phyloP scores from a whole-genome alignment of 1,140 invertebrate species.

The Pentalonia nigronervosa region DNA sequence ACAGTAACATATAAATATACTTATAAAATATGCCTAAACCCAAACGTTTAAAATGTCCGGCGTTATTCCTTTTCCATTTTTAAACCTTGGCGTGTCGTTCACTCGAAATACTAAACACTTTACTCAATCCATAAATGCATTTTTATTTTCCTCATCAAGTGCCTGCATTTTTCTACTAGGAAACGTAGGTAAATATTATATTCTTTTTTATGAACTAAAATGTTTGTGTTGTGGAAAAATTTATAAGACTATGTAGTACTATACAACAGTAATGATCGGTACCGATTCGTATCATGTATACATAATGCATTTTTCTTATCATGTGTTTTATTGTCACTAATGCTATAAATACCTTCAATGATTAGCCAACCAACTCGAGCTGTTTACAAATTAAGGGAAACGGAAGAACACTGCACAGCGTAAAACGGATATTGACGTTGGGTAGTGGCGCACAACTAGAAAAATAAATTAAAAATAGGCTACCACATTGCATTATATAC shows the following conservation, averaged over 20 bases:
- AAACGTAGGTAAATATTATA: too few species aligned
- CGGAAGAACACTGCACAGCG: background rate
- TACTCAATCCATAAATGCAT: background rate
- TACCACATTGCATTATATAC: background rate
- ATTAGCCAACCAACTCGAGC: background rate
- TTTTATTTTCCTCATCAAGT: background rate
- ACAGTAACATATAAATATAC: background rate
- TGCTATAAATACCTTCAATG: background rate
- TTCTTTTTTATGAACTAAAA: too few species aligned
- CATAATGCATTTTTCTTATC: background rate
- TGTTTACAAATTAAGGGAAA: background rate
- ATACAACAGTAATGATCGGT: background rate
- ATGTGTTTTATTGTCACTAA: background rate
- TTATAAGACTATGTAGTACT: too few species aligned
- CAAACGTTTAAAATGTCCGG: background rate
- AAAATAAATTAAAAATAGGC: background rate
- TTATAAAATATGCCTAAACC: background rate
- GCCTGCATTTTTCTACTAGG: too few species aligned
- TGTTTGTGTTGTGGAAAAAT: too few species aligned
- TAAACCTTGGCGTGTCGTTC: background rate
- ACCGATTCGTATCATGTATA: background rate
- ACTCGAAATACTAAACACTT: background rate
- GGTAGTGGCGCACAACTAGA: background rate
- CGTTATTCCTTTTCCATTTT: background rate
- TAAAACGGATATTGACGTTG: conserved; percentile 1